Percentiles rank a stretch among this genome's conserved stretches.
phyloP scores from a whole-genome alignment of 2,888 invertebrate genomes.

The Conistra vaccinii region DNA sequence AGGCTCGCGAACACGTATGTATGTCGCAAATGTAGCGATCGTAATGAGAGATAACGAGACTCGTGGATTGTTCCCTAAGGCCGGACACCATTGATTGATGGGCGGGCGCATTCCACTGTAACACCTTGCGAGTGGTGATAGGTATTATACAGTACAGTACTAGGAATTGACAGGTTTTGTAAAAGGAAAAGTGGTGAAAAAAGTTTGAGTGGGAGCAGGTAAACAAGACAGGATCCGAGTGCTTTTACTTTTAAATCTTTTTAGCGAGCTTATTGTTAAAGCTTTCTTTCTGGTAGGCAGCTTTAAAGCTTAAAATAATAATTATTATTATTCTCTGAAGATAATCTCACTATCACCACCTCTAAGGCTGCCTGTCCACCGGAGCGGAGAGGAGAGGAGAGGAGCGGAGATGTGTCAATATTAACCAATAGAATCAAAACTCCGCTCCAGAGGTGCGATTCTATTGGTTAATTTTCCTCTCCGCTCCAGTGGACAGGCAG shows the following conservation, averaged over 20 bases:
- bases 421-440: no score
- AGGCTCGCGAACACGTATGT: conserved; percentile 57
- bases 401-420: no score
- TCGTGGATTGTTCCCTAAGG: conserved; percentile 54
- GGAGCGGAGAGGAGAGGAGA: no score
- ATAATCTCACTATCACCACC: no score
- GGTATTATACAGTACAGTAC: conserved; percentile 2
- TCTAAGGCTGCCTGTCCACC: no score
- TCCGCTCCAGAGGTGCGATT: no score
- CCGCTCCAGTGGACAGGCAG: no score
- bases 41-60: conserved; percentile 52
- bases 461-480: no score
- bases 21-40: conserved; percentile 63
- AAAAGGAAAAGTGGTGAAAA: conserved; percentile 2
- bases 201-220: no score
- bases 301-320: background rate
- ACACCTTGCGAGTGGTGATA: conserved; percentile 39
- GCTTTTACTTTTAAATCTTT: background rate
- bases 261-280: no score
- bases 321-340: no score
- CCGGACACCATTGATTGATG: conserved; percentile 59
- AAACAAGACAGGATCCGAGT: background rate
- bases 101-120: conserved; percentile 30
- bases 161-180: background rate
- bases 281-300: no score